Base-by-base conservation (phyloP, 1,140 invertebrate genomes). In the Drosophila nikananu region DNA sequence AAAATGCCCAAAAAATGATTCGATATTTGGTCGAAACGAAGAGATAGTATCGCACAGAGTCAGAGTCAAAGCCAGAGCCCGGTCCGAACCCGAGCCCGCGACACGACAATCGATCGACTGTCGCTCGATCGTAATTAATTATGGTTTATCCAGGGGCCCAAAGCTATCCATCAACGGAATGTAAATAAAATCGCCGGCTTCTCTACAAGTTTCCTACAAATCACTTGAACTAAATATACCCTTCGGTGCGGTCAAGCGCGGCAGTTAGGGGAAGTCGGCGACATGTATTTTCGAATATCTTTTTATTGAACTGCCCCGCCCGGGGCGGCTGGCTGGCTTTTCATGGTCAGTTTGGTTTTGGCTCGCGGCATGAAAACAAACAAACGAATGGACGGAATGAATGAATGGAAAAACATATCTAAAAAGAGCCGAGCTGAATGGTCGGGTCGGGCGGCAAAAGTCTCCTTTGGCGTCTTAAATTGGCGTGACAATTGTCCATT, bases 331-430 rank as follows among this genome's bases (percentile, higher is more conserved):
- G 71, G 39, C 25, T 74, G 58, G 48, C 70, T 32, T 67, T 68
- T 75, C 72, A 75, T 75, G 72, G 72, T 75, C 72, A 75, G 72
- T 75, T 75, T 75, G 72, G 71, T 75, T 75, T 75, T 75, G 71
- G 71, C 71, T 52, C 46, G 71, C 71, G 71, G 71, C 72, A 57
- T 32, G 48, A 75, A 75, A 75, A 75, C 71, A 75, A 75, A 75
- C 68, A 73, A 74, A 17, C 42, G 37, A 61, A 35, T 35, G 54
- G 60, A 15, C 8, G 58, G 35, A 32, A 37, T 72, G 71, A 72
- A 60, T 51, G 27, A 30, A 44, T 52, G 58, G 60, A 30, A 64
- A 71, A 71, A 52, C 17, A 71, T 71, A 71, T 61, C 65, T 52
- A 32, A 52, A 52, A 32, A 51, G 44, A 19, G 42, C 21, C 19